A percentile compares a stretch with the other conserved stretches of the same genome.
phyloP scores from a whole-genome alignment of 2,797 vertebrate species.

The Chelon labrosus region DNA sequence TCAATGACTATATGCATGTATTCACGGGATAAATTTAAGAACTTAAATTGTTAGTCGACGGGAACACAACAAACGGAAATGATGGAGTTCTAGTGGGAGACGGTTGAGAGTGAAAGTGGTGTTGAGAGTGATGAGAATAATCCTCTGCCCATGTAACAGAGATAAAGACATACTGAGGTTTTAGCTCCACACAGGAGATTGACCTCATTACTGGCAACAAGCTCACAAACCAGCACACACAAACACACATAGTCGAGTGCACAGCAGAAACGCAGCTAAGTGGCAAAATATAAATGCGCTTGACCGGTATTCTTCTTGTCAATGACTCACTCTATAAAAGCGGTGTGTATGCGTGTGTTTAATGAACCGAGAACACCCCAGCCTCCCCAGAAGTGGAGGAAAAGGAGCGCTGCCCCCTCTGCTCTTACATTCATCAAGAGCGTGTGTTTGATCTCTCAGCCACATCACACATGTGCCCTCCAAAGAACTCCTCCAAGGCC shows the following conservation, averaged over 20 bases:
- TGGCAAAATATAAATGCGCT: conserved; percentile 39
- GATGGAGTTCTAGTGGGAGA: conserved; percentile 20
- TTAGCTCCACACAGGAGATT: conserved; percentile 74
- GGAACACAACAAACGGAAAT: not conserved
- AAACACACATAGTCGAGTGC: conserved; percentile 4
- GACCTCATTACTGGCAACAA: conserved; percentile 76
- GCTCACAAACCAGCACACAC: conserved; percentile 43
- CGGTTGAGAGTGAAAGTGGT: conserved; percentile 52
- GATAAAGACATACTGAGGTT: conserved; percentile 78
- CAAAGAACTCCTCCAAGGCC: conserved; percentile 73
- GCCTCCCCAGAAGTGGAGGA: conserved; percentile 89
- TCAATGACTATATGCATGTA: too few relatives aligned
- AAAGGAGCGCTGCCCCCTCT: conserved; percentile 77
- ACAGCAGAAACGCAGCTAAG: conserved; percentile 32
- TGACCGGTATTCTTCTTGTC: conserved; percentile 47
- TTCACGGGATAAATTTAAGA: too few relatives aligned
- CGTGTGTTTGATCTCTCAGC: conserved; percentile 97
- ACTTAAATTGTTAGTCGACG: too few relatives aligned
- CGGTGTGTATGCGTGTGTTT: conserved; percentile 68
- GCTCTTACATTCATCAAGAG: conserved; percentile 93
- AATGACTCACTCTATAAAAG: conserved; percentile 46
- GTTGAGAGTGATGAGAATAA: conserved; percentile 73
- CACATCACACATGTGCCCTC: conserved; percentile 92
- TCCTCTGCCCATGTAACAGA: conserved; percentile 74
- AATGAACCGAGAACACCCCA: conserved; percentile 90